Conservation (phyloP, 1,140 invertebrate species). For the Hestina assimilis region DNA sequence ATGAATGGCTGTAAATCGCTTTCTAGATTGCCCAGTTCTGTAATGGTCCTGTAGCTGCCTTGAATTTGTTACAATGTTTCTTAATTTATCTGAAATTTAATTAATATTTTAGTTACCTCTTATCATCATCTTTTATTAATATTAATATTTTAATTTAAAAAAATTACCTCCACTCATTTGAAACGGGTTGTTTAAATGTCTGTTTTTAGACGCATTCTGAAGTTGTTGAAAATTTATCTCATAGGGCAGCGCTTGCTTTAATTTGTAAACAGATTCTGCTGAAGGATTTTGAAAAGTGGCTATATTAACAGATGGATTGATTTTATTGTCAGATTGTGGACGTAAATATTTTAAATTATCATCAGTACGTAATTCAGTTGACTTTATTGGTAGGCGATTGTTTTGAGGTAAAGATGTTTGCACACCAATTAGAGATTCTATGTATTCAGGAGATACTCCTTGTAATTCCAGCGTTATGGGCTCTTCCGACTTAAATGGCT, state of each 20-base stretch:
- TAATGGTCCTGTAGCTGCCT: slow-evolving; percentile 5
- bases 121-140: not conserved
- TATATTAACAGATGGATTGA: not conserved
- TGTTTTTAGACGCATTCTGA: not conserved
- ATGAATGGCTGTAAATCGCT: slow-evolving; percentile 41
- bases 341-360: not conserved
- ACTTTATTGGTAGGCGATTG: not conserved
- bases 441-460: slow-evolving; percentile 3
- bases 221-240: slow-evolving; percentile 1
- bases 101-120: not conserved
- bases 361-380: not conserved
- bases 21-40: slow-evolving; percentile 9
- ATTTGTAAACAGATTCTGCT: slow-evolving; percentile 8
- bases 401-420: not conserved
- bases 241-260: slow-evolving; percentile 7
- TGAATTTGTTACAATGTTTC: slow-evolving; percentile 1
- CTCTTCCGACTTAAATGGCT: not conserved
- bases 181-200: too few species aligned
- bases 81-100: slow-evolving; percentile 4
- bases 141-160: not conserved
- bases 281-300: slow-evolving; percentile 15
- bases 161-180: too few species aligned
- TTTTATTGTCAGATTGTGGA: not conserved
- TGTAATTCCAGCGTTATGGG: slow-evolving; percentile 1
- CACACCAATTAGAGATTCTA: not conserved